Base-by-base conservation (phyloP, 1,140 invertebrate species). In the Pristionchus pacificus region DNA sequence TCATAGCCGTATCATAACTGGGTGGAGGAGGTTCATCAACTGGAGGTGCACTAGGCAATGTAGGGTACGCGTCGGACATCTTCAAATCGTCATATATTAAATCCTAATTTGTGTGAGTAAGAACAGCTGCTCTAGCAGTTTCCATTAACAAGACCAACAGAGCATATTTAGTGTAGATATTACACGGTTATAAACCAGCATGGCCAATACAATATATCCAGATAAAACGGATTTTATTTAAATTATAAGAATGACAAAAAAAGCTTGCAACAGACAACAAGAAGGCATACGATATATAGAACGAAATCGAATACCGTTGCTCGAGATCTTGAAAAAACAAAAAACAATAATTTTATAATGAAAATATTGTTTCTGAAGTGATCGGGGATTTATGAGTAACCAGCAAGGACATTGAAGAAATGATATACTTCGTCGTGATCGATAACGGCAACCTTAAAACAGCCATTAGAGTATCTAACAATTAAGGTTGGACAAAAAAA, bases 401-500 rank as follows among this genome's bases (percentile, higher is more conserved):
- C 88, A n/a, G 87, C 81, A n/a, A 89, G 74, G 28, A 89, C 87
- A 84, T 89, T 89, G 75, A 89, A 89, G 83, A 89, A 89, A 79
- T 89, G 88, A 83, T 88, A 89, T 10, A 89, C 85, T 84, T 89
- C 89, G 57, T 89, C 88, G 29, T 78, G 77, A 79, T 89, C 89
- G 84, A 85, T 86, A 2, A 89, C 87, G 24, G 86, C 89, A 25
- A 89, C 86, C 77, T 89, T 85, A 2, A 88, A 10, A 49, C 6
- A 49, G 6, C 19, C 38, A 49, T 49, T 49, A n/a, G n/a, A n/a
- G n/a, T n/a, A n/a, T n/a, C n/a, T n/a, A n/a, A n/a, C n/a, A n/a
- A n/a, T n/a, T n/a, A n/a, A n/a, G n/a, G n/a, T n/a, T n/a, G n/a
- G 19, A 49, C 38, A 49, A 49, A 10, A 49, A 49, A 49, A 49